Base-by-base conservation (phyloP, 2,888 invertebrate species). In the Polyploca ridens region DNA sequence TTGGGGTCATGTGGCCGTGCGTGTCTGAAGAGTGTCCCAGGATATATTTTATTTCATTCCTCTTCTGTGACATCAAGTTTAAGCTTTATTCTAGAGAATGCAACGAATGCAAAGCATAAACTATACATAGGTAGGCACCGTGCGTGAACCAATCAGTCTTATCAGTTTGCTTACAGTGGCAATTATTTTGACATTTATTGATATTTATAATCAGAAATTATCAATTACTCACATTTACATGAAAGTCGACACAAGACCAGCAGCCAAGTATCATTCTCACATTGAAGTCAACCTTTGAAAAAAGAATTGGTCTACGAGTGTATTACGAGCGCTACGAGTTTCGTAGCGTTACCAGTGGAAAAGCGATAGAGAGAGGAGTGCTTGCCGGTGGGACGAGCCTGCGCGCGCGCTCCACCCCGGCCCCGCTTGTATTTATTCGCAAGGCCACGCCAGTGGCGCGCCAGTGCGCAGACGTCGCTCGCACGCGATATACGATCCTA, bases 401-500 rank as follows among this genome's bases (percentile, higher is more conserved):
- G 88, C 80, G 73, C 82, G 84, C 85, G 88, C 81, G 79, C 85
- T 54, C 54, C 88, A 85, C 90, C 89, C 87, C 78, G 83, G 61
- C 19, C 16, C 27, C 82, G 80, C 83, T 83, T 84, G 85, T 90
- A 94, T 94, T 94, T 94, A 94, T 93, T 91, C 84, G 93, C 94
- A 94, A 94, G 94, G 94, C 93, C 93, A 93, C 87, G 78, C 87
- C 86, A 87, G 90, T 88, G 87, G 82, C 90, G 78, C 87, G 89
- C 89, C 94, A 93, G 93, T 93, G 90, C 89, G 90, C 91, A 90
- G 78, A 89, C 90, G 90, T 84, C 93, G 85, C 82, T 91, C 88
- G 88, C 87, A 90, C 89, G 90, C 90, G 89, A 86, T 85, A 88
- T 87, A 90, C 90, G 79, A 87, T 85, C 82, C 83, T 82, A 76